Conservation (phyloP, 2,888 invertebrate genomes). For the Trichopria drosophilae region DNA sequence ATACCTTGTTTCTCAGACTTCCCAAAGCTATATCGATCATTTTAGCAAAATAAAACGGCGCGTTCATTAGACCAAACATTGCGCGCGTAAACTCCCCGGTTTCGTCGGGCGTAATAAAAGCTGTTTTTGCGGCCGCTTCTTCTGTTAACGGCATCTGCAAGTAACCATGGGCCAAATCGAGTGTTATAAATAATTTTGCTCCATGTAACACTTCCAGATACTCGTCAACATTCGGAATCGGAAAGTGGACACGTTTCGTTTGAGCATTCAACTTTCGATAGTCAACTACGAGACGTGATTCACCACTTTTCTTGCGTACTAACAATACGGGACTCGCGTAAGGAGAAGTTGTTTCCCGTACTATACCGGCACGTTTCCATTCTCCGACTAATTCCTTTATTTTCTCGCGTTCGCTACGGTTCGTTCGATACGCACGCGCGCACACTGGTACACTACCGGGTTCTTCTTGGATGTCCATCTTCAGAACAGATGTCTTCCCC, state of each 20-base stretch:
- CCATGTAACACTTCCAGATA: conserved; percentile 5
- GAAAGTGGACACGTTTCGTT: conserved; percentile 27
- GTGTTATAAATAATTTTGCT: conserved; percentile 8
- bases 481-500: conserved; percentile 17
- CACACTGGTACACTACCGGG: conserved; percentile 7
- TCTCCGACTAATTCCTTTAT: conserved; percentile 7
- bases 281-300: conserved; percentile 22
- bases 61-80: no score
- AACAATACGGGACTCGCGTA: conserved; percentile 8
- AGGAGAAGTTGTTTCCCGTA: conserved; percentile 9
- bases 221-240: conserved; percentile 9
- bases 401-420: neutral
- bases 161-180: conserved; percentile 28
- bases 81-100: no score
- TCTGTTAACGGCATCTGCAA: no score
- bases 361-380: conserved; percentile 12
- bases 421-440: neutral
- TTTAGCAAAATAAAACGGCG: conserved; percentile 41
- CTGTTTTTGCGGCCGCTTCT: no score
- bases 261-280: conserved; percentile 11
- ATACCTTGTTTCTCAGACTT: conserved; percentile 1
- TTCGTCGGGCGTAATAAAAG: no score
- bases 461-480: conserved; percentile 26
- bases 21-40: conserved; percentile 37
- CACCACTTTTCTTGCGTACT: conserved; percentile 11